A percentile compares a stretch with the other conserved stretches of the same genome.
phyloP scores from a whole-genome alignment of 2,113 vertebrate species.

The Sebastes schlegelii region DNA sequence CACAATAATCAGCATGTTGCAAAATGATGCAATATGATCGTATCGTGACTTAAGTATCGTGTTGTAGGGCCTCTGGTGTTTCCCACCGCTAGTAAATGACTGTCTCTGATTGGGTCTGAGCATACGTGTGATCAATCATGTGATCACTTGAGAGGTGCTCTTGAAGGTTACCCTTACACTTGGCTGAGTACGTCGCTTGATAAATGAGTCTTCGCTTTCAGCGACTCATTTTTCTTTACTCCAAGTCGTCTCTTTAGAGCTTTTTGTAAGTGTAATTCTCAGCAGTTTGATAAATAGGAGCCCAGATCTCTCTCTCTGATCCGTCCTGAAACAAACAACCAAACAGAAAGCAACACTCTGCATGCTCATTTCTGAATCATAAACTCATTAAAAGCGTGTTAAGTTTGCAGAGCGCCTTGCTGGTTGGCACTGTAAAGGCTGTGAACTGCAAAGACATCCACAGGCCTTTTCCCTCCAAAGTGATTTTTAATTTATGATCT shows the following conservation, averaged over 20 bases:
- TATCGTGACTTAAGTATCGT: too few relatives aligned
- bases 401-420: constrained; percentile 15
- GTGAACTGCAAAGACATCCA: constrained; percentile 37
- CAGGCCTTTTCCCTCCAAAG: constrained; percentile 47
- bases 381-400: constrained; percentile 28
- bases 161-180: neutral
- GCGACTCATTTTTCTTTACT: neutral
- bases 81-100: neutral
- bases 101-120: neutral
- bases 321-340: constrained; percentile 2
- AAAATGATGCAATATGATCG: too few relatives aligned
- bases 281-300: neutral
- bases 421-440: constrained; percentile 15
- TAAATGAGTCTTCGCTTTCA: neutral
- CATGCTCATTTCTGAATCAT: neutral
- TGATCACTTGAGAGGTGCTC: neutral
- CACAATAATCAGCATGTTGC: too few relatives aligned
- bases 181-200: neutral
- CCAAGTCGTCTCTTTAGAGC: neutral
- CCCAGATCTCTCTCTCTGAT: constrained; percentile 1
- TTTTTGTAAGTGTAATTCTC: neutral
- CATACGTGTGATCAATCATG: neutral
- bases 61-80: too few relatives aligned
- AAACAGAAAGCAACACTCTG: neutral
- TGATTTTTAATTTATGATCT: constrained; percentile 77